Base-by-base conservation (phyloP, 2,888 invertebrate species). In the Pyralis farinalis region DNA sequence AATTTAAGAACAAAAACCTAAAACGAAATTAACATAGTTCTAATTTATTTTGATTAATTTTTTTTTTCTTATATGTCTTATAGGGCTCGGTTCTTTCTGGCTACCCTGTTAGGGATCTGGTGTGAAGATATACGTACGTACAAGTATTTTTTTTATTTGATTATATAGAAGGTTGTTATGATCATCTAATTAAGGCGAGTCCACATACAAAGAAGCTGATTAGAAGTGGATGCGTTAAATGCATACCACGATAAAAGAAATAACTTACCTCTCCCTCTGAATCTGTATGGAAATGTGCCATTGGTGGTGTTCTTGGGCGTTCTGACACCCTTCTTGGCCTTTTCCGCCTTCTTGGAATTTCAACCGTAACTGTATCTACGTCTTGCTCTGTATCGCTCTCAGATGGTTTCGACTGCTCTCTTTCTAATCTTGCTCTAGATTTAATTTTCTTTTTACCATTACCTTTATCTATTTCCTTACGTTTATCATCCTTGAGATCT, bases 361-460 rank as follows among this genome's bases (percentile, higher is more conserved):
- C 90, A 1, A 90, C 88, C 7, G 90, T 90, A 1, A 90, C 84
- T 0, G 88, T 90, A 53, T 87, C 88, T 0, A 88, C 78, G 32
- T 89, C 89, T 8, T 61, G 81, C 41, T 88, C 89, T 0, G 87
- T 79, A 47, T 90, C 90, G 50, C 76, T 89, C 44, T 89, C 89
- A 16, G 90, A 88, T 21, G 89, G 90, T 40, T 89, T 87, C 0
- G 90, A 90, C 40, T 85, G 87, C 54, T 90, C 85, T 38, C 88
- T 71, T 60, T 90, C 90, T 44, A 90, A 57, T 38, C 90, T 70
- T 0, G 88, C 87, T 55, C 89, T 76, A 0, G 83, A 77, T 50
- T 90, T 90, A 0, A 71, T 58, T 63, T 90, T 90, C 59, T 89
- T 86, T 53, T 89, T 90, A 21, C 83, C 84, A 50, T 82, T 85